These are phyloP conservation scores for Philereme transversata DNA, from an alignment of 2,888 invertebrate species.

Conservation along the genomic window DNA sequence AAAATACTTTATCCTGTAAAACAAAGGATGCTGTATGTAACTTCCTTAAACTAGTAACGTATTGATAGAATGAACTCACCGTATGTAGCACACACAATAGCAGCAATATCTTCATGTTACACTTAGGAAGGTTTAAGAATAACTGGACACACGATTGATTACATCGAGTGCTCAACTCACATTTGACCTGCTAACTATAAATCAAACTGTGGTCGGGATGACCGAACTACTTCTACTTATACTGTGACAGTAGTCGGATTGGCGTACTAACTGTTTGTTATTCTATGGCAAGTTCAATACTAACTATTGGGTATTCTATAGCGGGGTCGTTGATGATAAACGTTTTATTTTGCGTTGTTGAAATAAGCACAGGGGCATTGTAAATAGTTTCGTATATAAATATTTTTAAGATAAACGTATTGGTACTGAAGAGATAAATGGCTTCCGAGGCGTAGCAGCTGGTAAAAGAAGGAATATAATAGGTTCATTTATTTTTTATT, in stretches of 20 bases:
- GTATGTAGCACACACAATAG: slow-evolving; percentile 50
- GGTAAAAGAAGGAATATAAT: too few relatives aligned
- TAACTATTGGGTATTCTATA: slow-evolving; percentile 35
- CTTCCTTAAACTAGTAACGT: not conserved
- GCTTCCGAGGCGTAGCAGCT: too few relatives aligned
- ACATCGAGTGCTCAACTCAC: slow-evolving; percentile 29
- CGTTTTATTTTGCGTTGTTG: slow-evolving; percentile 51
- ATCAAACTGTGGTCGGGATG: not conserved
- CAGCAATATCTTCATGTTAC: slow-evolving; percentile 61
- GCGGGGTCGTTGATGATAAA: slow-evolving; percentile 52
- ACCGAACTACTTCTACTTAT: too few relatives aligned
- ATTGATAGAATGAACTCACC: slow-evolving; percentile 47
- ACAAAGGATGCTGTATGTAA: too few relatives aligned
- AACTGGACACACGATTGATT: slow-evolving; percentile 44
- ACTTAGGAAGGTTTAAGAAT: slow-evolving; percentile 49
- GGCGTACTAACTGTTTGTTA: slow-evolving; percentile 29
- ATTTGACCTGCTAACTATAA: slow-evolving; percentile 12
- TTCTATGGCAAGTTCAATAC: slow-evolving; percentile 24
- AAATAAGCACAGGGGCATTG: slow-evolving; percentile 10
- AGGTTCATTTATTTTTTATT: too few relatives aligned
- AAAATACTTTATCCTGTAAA: too few relatives aligned
- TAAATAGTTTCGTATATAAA: not conserved
- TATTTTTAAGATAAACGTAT: too few relatives aligned
- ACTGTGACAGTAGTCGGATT: slow-evolving; percentile 12
- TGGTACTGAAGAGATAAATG: too few relatives aligned